A percentile compares a stretch with the other conserved stretches of the same genome.
phyloP scores from a whole-genome alignment of 2,797 vertebrate genomes.

The Lophius americanus region DNA sequence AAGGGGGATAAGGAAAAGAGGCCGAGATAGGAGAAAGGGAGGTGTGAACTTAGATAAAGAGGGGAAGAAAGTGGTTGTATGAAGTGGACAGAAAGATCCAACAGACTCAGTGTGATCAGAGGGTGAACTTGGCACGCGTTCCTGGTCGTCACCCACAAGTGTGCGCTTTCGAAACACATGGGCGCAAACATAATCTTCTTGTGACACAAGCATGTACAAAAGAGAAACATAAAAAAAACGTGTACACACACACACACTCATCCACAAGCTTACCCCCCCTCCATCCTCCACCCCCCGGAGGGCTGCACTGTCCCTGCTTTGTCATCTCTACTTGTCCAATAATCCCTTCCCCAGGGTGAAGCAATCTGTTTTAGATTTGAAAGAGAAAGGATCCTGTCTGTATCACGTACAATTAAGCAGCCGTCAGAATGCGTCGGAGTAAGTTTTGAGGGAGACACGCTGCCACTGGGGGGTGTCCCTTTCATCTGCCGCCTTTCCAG shows the following conservation, averaged over 20 bases:
- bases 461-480: conserved; percentile 71
- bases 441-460: conserved; percentile 74
- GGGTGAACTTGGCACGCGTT: conserved; percentile 29
- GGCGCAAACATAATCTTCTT: conserved; percentile 60
- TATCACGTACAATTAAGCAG: conserved; percentile 83
- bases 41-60: conserved; percentile 55
- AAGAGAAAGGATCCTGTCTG: conserved; percentile 75
- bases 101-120: conserved; percentile 17
- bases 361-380: conserved; percentile 84
- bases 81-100: conserved; percentile 29
- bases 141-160: conserved; percentile 41
- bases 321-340: conserved; percentile 75
- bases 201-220: conserved; percentile 40
- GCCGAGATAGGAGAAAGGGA: conserved; percentile 50
- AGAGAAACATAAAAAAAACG: conserved; percentile 51
- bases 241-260: conserved; percentile 30
- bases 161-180: conserved; percentile 48
- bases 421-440: conserved; percentile 75
- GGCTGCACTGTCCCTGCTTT: conserved; percentile 76
- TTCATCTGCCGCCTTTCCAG: conserved; percentile 76
- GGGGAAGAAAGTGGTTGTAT: conserved; percentile 20
- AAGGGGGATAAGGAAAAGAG: conserved; percentile 42
- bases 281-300: conserved; percentile 53
- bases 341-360: conserved; percentile 79
- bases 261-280: conserved; percentile 51